A percentile compares a stretch with the other conserved stretches of the same genome.
Conservation (phyloP, 2,888 invertebrate species). For the Laspeyria flexula region DNA sequence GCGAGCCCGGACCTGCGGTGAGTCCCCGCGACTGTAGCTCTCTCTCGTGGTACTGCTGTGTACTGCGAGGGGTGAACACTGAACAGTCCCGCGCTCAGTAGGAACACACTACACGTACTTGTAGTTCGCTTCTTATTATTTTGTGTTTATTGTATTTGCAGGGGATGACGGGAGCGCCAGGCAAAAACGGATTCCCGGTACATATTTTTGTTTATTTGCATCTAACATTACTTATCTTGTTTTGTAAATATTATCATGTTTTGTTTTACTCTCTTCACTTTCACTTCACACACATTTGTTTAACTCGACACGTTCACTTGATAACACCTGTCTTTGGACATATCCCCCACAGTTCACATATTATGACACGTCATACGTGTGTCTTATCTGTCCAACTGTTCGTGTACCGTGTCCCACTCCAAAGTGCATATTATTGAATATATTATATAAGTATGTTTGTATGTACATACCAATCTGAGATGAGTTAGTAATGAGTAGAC, state of each 20-base stretch:
- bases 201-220: constrained; percentile 64
- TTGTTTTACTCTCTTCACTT: not conserved
- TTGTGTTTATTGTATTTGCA: constrained; percentile 73
- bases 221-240: constrained; percentile 21
- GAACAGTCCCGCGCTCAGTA: not conserved
- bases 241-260: constrained; percentile 32
- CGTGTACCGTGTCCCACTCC: too few species aligned
- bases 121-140: constrained; percentile 48
- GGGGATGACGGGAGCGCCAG: constrained; percentile 93
- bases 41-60: too few species aligned
- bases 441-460: too few species aligned
- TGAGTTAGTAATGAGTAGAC: not conserved
- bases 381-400: too few species aligned
- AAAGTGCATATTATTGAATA: not conserved
- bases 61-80: too few species aligned
- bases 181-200: constrained; percentile 97
- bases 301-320: too few species aligned
- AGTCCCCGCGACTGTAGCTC: constrained; percentile 73
- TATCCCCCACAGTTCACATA: too few species aligned
- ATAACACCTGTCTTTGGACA: too few species aligned
- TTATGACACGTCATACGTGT: too few species aligned
- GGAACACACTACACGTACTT: constrained; percentile 2
- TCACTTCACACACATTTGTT: not conserved
- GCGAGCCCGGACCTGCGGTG: constrained; percentile 93
- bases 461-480: not conserved